These are phyloP conservation scores for Centrocercus urophasianus DNA, from an alignment of 2,113 vertebrate genomes.

Conservation along the genomic window DNA sequence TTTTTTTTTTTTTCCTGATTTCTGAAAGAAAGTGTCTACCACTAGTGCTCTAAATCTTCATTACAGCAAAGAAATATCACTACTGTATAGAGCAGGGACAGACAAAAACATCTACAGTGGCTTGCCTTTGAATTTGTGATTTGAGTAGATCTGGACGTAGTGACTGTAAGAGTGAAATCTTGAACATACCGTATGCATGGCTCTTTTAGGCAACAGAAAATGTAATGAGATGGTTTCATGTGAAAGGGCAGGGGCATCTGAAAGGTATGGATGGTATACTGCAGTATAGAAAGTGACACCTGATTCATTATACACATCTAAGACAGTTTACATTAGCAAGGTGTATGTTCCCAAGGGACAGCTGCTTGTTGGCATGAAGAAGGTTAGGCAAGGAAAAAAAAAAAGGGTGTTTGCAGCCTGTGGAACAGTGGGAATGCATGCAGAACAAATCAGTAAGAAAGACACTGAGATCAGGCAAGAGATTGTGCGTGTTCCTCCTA, in stretches of 20 bases:
- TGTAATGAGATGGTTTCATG: background rate
- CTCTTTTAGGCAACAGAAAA: background rate
- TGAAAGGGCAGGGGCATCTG: background rate
- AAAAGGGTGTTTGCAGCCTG: background rate
- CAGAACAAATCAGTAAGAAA: background rate
- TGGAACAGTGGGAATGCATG: background rate
- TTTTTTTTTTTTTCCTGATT: background rate
- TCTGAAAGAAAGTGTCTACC: background rate
- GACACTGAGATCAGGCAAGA: background rate
- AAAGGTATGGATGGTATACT: background rate
- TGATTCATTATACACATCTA: background rate
- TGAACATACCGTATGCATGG: background rate
- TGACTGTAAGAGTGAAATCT: background rate
- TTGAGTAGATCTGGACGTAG: background rate
- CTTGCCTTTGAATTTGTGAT: background rate
- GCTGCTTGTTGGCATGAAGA: background rate
- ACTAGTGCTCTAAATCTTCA: background rate
- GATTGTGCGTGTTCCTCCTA: background rate
- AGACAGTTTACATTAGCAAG: background rate
- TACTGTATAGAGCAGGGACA: background rate
- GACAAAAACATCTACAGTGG: background rate
- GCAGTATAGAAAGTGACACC: background rate
- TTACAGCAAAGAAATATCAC: background rate
- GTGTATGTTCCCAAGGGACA: background rate
- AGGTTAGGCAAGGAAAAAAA: background rate